Percentiles rank a stretch among this genome's conserved stretches.
Evolutionary conservation across 2,888 invertebrate species (phyloP).

Genomic region (Bedellia somnulentella): DNA sequence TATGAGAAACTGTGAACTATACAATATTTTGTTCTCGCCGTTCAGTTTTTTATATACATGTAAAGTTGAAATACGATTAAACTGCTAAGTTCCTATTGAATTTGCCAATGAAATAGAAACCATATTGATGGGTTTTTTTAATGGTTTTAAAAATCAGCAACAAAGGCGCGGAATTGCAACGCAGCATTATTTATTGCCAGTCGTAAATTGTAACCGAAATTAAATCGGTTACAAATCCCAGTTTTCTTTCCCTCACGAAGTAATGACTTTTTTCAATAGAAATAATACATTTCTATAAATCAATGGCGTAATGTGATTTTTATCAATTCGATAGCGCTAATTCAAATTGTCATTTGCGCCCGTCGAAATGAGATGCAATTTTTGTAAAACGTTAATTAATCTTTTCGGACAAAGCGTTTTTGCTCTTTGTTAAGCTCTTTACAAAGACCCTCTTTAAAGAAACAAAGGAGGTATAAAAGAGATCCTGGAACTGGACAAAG

Average conservation of each 20-base stretch:
- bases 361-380: constrained; percentile 1
- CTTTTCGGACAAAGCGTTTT: not conserved
- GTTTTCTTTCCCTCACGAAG: constrained; percentile 24
- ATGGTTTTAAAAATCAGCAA: constrained; percentile 54
- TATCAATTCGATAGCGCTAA: not conserved
- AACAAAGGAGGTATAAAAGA: constrained; percentile 17
- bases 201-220: constrained; percentile 53
- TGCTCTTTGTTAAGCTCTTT: not conserved
- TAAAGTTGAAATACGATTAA: no score
- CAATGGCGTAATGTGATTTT: constrained; percentile 17
- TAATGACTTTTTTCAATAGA: constrained; percentile 35
- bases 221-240: constrained; percentile 43
- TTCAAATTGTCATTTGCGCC: not conserved
- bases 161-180: constrained; percentile 40
- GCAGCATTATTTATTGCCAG: constrained; percentile 44
- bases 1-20: no score
- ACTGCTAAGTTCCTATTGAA: no score
- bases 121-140: constrained; percentile 54
- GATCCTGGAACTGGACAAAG: constrained; percentile 20
- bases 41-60: constrained; percentile 11
- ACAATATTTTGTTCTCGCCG: no score
- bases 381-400: constrained; percentile 2
- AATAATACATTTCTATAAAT: constrained; percentile 46
- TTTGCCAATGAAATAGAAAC: constrained; percentile 35
- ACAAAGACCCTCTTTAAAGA: constrained; percentile 10